Conservation (phyloP, 2,797 vertebrate species). For the Synaphobranchus kaupii region DNA sequence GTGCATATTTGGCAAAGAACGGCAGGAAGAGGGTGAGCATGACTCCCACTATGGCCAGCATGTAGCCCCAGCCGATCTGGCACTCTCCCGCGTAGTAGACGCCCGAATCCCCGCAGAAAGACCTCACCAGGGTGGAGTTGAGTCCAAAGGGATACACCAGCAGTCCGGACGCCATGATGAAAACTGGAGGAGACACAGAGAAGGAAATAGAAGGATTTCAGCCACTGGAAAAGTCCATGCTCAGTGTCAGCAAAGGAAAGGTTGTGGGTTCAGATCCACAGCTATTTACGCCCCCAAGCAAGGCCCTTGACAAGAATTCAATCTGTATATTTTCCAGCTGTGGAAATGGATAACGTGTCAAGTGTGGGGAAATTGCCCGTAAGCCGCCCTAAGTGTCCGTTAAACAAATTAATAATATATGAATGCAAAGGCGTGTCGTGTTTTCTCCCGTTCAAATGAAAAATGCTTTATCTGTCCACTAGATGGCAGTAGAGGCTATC, state of each 20-base stretch:
- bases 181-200: conserved; percentile 72
- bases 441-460: not conserved
- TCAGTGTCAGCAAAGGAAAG: not conserved
- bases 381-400: not conserved
- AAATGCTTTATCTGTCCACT: conserved; percentile 49
- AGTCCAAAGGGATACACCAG: conserved; percentile 92
- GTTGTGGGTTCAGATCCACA: not conserved
- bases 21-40: conserved; percentile 94
- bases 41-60: conserved; percentile 91
- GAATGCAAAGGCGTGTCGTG: not conserved
- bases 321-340: not conserved
- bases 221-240: not conserved
- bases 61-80: conserved; percentile 94
- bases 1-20: conserved; percentile 95
- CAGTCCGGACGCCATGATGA: conserved; percentile 92
- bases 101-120: conserved; percentile 85
- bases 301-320: not conserved
- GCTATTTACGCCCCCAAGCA: not conserved
- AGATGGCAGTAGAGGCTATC: conserved; percentile 66
- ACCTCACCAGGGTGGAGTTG: conserved; percentile 86
- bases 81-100: conserved; percentile 90
- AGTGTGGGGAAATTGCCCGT: not conserved
- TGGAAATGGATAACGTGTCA: not conserved
- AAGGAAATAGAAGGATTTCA: conserved; percentile 34
- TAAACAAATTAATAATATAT: not conserved